Conservation (phyloP, 2,797 vertebrate species). For the Poeciliopsis infans region DNA sequence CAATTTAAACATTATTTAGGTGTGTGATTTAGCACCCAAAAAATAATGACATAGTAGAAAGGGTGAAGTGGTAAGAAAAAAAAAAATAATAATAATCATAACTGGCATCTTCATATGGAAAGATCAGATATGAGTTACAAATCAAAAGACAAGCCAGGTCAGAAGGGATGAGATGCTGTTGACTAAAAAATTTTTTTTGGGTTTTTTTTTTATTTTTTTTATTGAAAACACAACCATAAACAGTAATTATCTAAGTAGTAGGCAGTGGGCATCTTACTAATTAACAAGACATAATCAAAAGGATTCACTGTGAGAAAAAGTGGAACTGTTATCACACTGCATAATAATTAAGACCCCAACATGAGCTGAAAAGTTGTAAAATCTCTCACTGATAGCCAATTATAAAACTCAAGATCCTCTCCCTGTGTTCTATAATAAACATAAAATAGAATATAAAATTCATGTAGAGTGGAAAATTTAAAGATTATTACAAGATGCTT, state of each 20-base stretch:
- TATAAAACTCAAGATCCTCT: conserved; percentile 8
- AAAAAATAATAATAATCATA: conserved; percentile 13
- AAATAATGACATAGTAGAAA: conserved; percentile 54
- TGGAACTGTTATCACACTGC: conserved; percentile 6
- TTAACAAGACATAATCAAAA: conserved; percentile 18
- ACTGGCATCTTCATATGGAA: conserved; percentile 51
- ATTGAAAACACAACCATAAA: conserved; percentile 1
- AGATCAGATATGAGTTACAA: conserved; percentile 12
- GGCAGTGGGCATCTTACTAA: conserved; percentile 14
- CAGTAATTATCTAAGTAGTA: conserved; percentile 5
- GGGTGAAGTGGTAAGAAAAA: conserved; percentile 8
- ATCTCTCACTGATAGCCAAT: conserved; percentile 16
- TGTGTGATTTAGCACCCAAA: conserved; percentile 22
- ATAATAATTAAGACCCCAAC: conserved; percentile 20
- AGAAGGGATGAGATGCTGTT: not conserved
- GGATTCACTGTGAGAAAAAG: conserved; percentile 14
- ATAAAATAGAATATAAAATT: not conserved
- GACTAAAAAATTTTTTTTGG: too few relatives aligned
- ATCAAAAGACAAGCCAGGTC: conserved; percentile 4
- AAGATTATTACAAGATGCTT: not conserved
- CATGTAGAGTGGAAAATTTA: not conserved
- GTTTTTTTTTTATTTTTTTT: not conserved
- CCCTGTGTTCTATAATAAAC: conserved; percentile 3
- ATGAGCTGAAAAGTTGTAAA: conserved; percentile 13
- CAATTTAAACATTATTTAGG: conserved; percentile 37